Base-by-base conservation (phyloP, 1,140 invertebrate species). In the Coboldia fuscipes region DNA sequence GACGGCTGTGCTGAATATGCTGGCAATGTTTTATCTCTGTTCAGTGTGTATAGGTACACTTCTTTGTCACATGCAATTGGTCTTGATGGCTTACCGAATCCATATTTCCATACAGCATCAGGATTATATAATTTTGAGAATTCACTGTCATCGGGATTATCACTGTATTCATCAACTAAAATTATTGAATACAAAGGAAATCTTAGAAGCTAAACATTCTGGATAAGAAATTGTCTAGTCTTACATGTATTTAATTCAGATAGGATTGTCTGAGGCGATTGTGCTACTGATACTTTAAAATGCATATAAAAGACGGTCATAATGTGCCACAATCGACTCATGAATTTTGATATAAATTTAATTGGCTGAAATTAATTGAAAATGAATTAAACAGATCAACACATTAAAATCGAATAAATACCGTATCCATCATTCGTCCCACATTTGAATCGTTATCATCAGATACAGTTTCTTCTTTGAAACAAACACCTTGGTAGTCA, bases 401-500 rank as follows among this genome's bases (percentile, higher is more conserved):
- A 16, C 17, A 21, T 29, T 12, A 16, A 19, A 32, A 28, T 6
- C 7, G 14, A 6, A n/a, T 15, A 49, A 57, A 57, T 60, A 80
- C 77, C 44, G 72, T 70, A 8, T 66, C 42, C 13, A 79, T 42
- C 24, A 58, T 62, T 30, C 51, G 60, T 2, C 65, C 74, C 8
- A 65, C 60, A 49, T 70, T 79, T 2, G 56, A 60, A 8, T 63
- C 65, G 33, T 60, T 61, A n/a, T n/a, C n/a, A n/a, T n/a, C n/a
- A n/a, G n/a, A n/a, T n/a, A n/a, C n/a, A n/a, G n/a, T n/a, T 19
- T 64, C 69, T 29, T 60, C 63, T 36, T 68, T 61, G 42, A 79
- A 79, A 50, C 85, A 92, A 2, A 89, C 75, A 0, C 77, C 84
- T 58, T 92, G 86, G 55, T 90, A 92, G 55, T 93, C 86, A 38